Conservation (phyloP, 2,113 vertebrate species). For the Leptobrachium leishanense region DNA sequence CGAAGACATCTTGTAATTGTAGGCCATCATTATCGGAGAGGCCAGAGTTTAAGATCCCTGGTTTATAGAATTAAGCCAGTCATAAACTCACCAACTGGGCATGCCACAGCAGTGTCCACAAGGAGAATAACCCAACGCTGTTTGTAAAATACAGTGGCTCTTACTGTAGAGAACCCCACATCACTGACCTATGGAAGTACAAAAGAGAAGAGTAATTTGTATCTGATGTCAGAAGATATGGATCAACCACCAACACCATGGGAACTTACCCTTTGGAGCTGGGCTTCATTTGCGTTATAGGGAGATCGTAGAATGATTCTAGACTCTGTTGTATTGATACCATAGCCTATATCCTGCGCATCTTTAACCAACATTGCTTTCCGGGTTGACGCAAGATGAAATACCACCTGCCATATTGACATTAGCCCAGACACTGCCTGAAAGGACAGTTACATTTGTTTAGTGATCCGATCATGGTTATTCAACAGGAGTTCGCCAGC, state of each 20-base stretch:
- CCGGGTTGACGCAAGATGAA: constrained; percentile 53
- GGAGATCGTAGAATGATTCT: constrained; percentile 58
- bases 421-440: constrained; percentile 46
- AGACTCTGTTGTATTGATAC: constrained; percentile 53
- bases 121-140: constrained; percentile 61
- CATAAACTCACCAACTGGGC: constrained; percentile 61
- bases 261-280: constrained; percentile 50
- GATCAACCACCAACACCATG: too few species aligned
- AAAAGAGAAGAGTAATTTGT: neutral
- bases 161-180: constrained; percentile 71
- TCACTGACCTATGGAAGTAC: constrained; percentile 63
- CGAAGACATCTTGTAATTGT: too few species aligned
- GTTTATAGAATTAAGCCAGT: too few species aligned
- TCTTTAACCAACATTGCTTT: constrained; percentile 51
- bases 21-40: too few species aligned
- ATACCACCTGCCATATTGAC: constrained; percentile 61
- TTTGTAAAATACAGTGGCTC: constrained; percentile 70
- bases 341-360: constrained; percentile 58
- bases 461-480: too few species aligned
- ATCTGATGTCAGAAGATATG: too few species aligned
- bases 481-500: too few species aligned
- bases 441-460: too few species aligned
- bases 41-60: too few species aligned
- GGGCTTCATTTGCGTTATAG: constrained; percentile 46
- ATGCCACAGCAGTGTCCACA: constrained; percentile 65